A percentile compares a stretch with the other conserved stretches of the same genome.
Conservation (phyloP, 2,888 invertebrate genomes). For the Ommatoiulus sabulosus region DNA sequence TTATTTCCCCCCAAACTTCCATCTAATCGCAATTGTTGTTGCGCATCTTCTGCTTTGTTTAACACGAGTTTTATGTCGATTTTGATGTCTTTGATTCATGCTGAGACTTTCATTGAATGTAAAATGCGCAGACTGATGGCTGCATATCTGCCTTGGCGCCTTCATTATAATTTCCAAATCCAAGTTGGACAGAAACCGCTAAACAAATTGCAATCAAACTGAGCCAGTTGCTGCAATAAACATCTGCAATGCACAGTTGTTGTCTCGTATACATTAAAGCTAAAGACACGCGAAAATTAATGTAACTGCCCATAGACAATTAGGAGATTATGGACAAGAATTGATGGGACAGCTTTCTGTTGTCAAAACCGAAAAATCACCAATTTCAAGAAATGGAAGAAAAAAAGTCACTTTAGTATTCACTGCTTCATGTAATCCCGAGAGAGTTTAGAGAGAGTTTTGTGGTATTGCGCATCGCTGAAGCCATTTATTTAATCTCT, state of each 20-base stretch:
- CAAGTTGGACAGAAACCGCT: neutral
- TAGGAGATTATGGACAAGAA: neutral
- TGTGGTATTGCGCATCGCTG: slow-evolving; percentile 9
- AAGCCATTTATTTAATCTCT: neutral
- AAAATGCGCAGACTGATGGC: slow-evolving; percentile 25
- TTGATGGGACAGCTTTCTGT: neutral
- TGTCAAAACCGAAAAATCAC: neutral
- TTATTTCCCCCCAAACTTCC: slow-evolving; percentile 26
- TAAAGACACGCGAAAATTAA: neutral
- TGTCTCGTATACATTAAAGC: neutral
- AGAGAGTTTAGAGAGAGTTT: neutral
- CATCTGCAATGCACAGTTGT: neutral
- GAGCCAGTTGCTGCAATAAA: neutral
- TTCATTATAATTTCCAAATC: slow-evolving; percentile 5
- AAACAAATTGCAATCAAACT: neutral
- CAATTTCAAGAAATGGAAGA: too few species aligned
- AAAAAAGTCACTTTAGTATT: neutral
- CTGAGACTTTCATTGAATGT: slow-evolving; percentile 4
- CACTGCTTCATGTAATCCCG: neutral
- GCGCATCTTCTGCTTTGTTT: slow-evolving; percentile 48
- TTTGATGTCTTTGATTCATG: neutral
- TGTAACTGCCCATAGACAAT: neutral
- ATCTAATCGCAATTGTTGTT: slow-evolving; percentile 47
- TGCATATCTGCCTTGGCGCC: neutral
- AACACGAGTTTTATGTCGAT: slow-evolving; percentile 28